phyloP scores from a whole-genome alignment of 2,113 vertebrate genomes.

The Cryptomyrus ogoouensis region DNA sequence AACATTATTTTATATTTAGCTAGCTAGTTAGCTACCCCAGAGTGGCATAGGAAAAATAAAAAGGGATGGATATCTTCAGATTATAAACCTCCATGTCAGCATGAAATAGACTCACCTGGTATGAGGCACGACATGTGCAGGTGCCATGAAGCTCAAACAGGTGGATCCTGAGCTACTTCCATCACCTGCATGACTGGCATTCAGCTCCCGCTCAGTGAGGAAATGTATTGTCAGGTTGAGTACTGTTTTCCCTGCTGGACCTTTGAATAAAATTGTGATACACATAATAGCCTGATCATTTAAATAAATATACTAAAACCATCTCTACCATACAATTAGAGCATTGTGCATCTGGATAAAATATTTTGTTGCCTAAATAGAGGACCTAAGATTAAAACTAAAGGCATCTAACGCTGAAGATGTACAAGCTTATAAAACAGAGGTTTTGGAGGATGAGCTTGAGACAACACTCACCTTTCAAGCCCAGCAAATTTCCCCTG shows the following conservation, averaged over 20 bases:
- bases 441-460: background rate
- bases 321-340: background rate
- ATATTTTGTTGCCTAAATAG: background rate
- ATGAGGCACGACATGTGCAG: slow-evolving; percentile 46
- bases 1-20: background rate
- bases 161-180: slow-evolving; percentile 13
- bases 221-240: slow-evolving; percentile 39
- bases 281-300: background rate
- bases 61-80: background rate
- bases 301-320: background rate
- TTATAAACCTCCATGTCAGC: background rate
- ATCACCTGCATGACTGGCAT: slow-evolving; percentile 6
- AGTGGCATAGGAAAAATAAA: background rate
- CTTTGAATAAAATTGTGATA: slow-evolving; percentile 31
- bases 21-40: background rate
- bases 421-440: background rate
- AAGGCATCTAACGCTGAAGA: background rate
- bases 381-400: background rate
- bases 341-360: background rate
- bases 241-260: slow-evolving; percentile 19
- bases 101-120: slow-evolving; percentile 48
- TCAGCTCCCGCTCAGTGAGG: slow-evolving; percentile 24
- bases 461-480: slow-evolving; percentile 49
- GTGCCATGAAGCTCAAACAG: slow-evolving; percentile 56
- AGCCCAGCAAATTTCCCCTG: slow-evolving; percentile 46